Percentiles rank a stretch among this genome's conserved stretches.
Conservation (phyloP, 2,113 vertebrate genomes). For the Hypanus sabinus region DNA sequence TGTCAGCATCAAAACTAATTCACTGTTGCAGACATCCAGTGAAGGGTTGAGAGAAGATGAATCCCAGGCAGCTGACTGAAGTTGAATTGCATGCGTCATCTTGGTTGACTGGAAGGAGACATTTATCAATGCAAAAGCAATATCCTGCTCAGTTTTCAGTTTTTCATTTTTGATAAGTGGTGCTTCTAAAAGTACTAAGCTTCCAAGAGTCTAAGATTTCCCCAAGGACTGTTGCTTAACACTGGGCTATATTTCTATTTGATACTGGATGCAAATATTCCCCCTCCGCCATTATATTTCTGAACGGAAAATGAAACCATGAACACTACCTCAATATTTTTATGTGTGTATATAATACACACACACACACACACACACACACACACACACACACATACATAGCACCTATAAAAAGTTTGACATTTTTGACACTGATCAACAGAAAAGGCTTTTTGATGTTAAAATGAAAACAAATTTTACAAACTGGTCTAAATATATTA, state of each 20-base stretch:
- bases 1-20: neutral
- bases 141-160: neutral
- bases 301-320: no score
- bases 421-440: no score
- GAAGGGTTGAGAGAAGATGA: neutral
- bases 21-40: neutral
- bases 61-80: neutral
- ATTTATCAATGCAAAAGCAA: neutral
- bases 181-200: neutral
- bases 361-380: no score
- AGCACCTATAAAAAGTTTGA: no score
- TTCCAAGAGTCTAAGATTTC: neutral
- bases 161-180: conserved; percentile 3
- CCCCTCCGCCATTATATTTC: no score
- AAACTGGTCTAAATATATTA: no score
- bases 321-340: no score
- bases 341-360: no score
- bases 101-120: neutral
- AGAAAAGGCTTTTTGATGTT: no score
- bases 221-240: neutral
- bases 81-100: neutral
- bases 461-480: no score
- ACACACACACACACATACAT: no score
- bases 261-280: neutral
- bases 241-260: neutral